phyloP scores from a whole-genome alignment of 2,113 vertebrate genomes.

The Hepsetus odoe region DNA sequence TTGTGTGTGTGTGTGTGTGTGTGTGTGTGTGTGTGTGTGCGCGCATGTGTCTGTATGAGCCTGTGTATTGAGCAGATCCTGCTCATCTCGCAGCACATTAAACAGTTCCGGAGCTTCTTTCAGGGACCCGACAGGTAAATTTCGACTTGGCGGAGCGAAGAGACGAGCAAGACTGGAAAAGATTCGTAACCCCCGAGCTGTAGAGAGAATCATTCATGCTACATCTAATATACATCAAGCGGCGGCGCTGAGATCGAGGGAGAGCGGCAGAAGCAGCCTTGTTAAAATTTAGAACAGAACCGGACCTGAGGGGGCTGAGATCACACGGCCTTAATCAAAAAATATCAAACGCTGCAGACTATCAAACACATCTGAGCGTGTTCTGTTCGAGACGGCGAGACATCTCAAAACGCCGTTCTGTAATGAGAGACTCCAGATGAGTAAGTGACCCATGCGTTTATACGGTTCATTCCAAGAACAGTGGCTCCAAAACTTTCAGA shows the following conservation, averaged over 20 bases:
- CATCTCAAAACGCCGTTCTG: not conserved
- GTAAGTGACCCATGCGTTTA: not conserved
- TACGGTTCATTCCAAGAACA: too few species aligned
- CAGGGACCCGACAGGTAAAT: conserved; percentile 2
- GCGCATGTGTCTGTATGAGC: too few species aligned
- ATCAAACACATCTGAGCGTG: not conserved
- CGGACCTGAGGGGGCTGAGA: not conserved
- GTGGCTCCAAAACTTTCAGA: too few species aligned
- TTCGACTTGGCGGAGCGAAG: not conserved
- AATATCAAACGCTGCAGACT: not conserved
- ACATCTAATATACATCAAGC: not conserved
- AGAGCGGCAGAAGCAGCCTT: not conserved
- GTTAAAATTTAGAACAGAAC: not conserved
- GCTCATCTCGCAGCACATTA: not conserved
- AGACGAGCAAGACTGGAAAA: not conserved
- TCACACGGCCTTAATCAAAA: not conserved
- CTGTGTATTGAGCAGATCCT: too few species aligned
- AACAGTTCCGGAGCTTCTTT: not conserved
- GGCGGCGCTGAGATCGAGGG: not conserved
- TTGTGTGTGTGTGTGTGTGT: too few species aligned
- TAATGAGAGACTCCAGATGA: not conserved
- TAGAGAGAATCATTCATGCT: not conserved
- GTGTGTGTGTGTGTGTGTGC: too few species aligned
- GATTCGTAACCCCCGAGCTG: not conserved
- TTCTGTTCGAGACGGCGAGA: not conserved